A percentile compares a stretch with the other conserved stretches of the same genome.
phyloP scores from a whole-genome alignment of 2,113 vertebrate genomes.

The Hoplias malabaricus region DNA sequence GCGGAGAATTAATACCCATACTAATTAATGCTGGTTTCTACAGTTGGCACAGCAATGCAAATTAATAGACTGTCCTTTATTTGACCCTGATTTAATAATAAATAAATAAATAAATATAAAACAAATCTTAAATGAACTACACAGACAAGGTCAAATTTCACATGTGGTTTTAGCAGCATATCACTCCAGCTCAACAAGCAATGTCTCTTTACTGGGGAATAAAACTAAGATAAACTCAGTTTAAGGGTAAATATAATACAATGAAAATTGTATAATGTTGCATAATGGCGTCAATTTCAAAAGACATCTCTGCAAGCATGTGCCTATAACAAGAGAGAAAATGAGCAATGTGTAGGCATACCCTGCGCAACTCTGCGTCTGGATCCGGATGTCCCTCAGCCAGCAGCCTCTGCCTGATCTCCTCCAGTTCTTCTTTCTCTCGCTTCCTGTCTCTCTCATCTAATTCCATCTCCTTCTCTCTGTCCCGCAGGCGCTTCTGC shows the following conservation, averaged over 20 bases:
- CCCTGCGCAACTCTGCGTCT: slow-evolving; percentile 96
- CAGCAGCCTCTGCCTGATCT: slow-evolving; percentile 94
- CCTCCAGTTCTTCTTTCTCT: slow-evolving; percentile 96
- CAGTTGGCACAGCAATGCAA: too few relatives aligned
- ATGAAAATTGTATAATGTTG: background rate
- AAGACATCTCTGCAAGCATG: too few relatives aligned
- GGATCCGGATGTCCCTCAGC: slow-evolving; percentile 98
- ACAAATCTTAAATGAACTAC: too few relatives aligned
- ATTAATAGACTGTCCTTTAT: too few relatives aligned
- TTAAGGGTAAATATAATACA: background rate
- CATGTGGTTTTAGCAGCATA: background rate
- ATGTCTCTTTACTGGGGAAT: background rate
- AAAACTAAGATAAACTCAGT: background rate
- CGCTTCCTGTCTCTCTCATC: slow-evolving; percentile 97
- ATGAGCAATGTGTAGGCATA: slow-evolving; percentile 55
- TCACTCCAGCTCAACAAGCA: background rate
- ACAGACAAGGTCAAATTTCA: background rate
- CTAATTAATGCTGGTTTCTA: too few relatives aligned
- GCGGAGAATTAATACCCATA: too few relatives aligned
- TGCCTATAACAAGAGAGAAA: slow-evolving; percentile 1
- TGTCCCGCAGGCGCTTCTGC: slow-evolving; percentile 94
- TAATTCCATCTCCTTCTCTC: slow-evolving; percentile 97
- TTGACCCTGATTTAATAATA: too few relatives aligned
- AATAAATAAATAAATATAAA: too few relatives aligned
- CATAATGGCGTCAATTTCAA: background rate